Conservation (phyloP, 2,113 vertebrate species). For the Nothobranchius furzeri region DNA sequence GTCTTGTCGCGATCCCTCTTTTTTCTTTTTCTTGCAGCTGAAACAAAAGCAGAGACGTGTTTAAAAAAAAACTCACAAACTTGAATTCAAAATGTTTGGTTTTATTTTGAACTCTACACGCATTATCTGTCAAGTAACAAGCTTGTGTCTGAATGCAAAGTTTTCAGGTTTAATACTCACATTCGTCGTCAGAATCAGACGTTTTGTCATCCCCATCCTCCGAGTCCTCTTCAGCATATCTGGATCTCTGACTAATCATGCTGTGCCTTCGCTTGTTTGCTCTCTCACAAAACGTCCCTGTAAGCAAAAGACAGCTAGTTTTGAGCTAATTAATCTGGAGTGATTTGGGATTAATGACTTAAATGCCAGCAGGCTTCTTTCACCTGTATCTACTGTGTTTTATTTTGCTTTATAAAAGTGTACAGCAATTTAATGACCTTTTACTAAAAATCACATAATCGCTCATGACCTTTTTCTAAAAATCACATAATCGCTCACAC, state of each 20-base stretch:
- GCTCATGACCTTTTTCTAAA: background rate
- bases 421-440: no score
- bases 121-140: background rate
- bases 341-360: background rate
- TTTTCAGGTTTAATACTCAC: constrained; percentile 78
- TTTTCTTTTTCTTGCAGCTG: constrained; percentile 88
- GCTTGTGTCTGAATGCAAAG: no score
- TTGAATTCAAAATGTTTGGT: background rate
- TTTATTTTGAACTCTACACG: background rate
- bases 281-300: constrained; percentile 89
- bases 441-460: background rate
- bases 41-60: constrained; percentile 19
- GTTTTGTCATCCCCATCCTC: constrained; percentile 79
- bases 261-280: constrained; percentile 94
- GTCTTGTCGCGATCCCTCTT: constrained; percentile 85
- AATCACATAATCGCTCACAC: background rate
- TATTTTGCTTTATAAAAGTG: background rate
- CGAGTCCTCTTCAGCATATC: constrained; percentile 90
- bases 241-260: constrained; percentile 89
- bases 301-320: constrained; percentile 83
- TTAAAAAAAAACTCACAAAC: no score
- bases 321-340: constrained; percentile 65
- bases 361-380: background rate
- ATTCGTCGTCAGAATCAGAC: constrained; percentile 75
- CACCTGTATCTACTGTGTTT: background rate